Evolutionary conservation across 2,113 vertebrate genomes (phyloP).

Genomic region (Entelurus aequoreus): DNA sequence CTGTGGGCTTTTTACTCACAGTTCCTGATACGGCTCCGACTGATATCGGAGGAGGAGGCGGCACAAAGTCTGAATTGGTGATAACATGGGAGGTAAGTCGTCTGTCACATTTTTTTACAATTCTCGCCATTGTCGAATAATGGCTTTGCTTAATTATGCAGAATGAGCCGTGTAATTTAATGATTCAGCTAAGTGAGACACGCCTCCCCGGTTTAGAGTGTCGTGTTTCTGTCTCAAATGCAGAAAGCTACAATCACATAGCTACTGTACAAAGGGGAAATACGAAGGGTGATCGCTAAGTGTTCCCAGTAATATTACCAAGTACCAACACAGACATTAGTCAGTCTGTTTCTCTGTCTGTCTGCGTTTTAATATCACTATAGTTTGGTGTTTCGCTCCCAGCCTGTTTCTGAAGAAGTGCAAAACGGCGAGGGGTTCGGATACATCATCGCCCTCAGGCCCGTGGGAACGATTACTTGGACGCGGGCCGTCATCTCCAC

Average conservation of each 20-base stretch:
- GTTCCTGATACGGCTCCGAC: conserved; percentile 89
- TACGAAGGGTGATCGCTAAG: conserved; percentile 21
- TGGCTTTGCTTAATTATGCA: conserved; percentile 75
- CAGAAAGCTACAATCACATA: conserved; percentile 38
- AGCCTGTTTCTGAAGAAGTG: conserved; percentile 92
- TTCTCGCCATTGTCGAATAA: conserved; percentile 53
- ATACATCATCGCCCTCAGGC: conserved; percentile 90
- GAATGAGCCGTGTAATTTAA: conserved; percentile 69
- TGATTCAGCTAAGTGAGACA: conserved; percentile 44
- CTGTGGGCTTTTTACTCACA: conserved; percentile 65
- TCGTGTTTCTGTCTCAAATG: conserved; percentile 44
- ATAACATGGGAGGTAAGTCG: conserved; percentile 98
- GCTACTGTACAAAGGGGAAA: conserved; percentile 13
- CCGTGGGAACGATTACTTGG: conserved; percentile 79
- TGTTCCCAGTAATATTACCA: conserved; percentile 7
- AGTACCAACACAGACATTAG: conserved; percentile 42
- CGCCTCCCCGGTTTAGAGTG: conserved; percentile 38
- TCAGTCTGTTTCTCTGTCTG: conserved; percentile 64
- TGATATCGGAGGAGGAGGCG: conserved; percentile 91
- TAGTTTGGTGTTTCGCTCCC: conserved; percentile 77
- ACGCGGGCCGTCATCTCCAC: conserved; percentile 87
- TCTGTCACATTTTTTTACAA: conserved; percentile 69
- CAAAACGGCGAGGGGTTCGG: conserved; percentile 94
- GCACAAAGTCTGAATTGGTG: conserved; percentile 93
- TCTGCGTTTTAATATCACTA: conserved; percentile 82